Base-by-base conservation (phyloP, 2,113 vertebrate genomes). In the Heloderma charlesbogerti region DNA sequence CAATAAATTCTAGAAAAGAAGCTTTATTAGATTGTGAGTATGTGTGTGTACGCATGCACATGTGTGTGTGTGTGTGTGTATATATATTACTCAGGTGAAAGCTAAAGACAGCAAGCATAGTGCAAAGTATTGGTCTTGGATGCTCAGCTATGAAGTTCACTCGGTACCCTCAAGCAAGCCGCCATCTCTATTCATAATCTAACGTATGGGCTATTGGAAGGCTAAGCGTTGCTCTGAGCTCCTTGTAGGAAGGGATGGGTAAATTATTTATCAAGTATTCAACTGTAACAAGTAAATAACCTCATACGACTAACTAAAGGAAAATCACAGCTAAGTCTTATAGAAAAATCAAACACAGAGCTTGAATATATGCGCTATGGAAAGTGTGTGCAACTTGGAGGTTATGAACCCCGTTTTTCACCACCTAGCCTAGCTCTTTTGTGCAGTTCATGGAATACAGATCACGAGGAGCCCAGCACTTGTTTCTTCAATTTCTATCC, bases 321-420 rank as follows among this genome's bases (percentile, higher is more conserved):
- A 27, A 82, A 63, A 87, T 31, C 57, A 93, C 3, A 63, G 6
- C 18, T 20, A 69, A 63, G 13, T 87, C 34, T 74, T 87, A 34
- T 48, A 77, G 71, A 87, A 87, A 74, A 37, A 45, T 27, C 22
- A 0, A 16, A 87, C 94, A 87, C 57, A 69, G 45, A 72, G 29
- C 27, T 86, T 48, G 3, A 48, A 69, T 16, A 48, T 86, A 18
- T 20, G 45, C 2, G 34, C 5, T 57, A 57, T 31, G 48, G 7
- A 31, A 57, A 79, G 8, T 16, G 18, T n/a, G 31, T 67, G 15
- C 5, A 69, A 29, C 27, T 13, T 72, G 37, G 37, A 54, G 20
- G 8, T n/a, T 72, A 60, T 77, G 57, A 60, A 60, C n/a, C 43
- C 43, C 7, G 12, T 85, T 45, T 85, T 31, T n/a, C 63, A 16